Evolutionary conservation across 2,113 vertebrate genomes (phyloP).

Genomic region (Andinoacara biseriatus): DNA sequence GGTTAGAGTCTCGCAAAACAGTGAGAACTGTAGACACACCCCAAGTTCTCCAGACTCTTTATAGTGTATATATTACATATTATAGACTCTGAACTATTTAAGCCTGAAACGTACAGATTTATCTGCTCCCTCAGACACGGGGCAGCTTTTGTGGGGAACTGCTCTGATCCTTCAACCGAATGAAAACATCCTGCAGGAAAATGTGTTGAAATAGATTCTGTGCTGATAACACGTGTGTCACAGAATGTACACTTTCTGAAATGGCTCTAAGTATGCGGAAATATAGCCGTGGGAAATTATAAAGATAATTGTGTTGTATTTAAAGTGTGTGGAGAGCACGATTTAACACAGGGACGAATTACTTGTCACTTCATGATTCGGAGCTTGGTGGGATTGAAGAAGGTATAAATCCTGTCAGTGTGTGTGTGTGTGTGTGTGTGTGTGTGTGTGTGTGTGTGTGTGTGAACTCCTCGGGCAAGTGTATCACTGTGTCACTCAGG

Average conservation of each 20-base stretch:
- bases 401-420: neutral
- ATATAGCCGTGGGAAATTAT: neutral
- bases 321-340: neutral
- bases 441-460: neutral
- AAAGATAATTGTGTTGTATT: neutral
- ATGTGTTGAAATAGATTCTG: neutral
- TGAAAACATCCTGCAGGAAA: neutral
- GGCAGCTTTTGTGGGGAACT: neutral
- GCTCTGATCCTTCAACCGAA: too few species aligned
- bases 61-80: too few species aligned
- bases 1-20: too few species aligned
- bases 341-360: neutral
- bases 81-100: neutral
- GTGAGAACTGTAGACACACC: neutral
- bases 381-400: neutral
- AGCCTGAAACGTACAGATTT: neutral
- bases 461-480: constrained; percentile 15
- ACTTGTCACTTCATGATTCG: neutral
- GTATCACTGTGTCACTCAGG: constrained; percentile 30
- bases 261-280: neutral
- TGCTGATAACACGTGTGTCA: neutral
- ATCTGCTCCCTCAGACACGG: neutral
- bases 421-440: constrained; percentile 5
- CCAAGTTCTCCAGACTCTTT: neutral
- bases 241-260: neutral